A percentile compares a stretch with the other conserved stretches of the same genome.
Evolutionary conservation across 2,797 vertebrate genomes (phyloP).

Genomic region (Sarcophilus harrisii): DNA sequence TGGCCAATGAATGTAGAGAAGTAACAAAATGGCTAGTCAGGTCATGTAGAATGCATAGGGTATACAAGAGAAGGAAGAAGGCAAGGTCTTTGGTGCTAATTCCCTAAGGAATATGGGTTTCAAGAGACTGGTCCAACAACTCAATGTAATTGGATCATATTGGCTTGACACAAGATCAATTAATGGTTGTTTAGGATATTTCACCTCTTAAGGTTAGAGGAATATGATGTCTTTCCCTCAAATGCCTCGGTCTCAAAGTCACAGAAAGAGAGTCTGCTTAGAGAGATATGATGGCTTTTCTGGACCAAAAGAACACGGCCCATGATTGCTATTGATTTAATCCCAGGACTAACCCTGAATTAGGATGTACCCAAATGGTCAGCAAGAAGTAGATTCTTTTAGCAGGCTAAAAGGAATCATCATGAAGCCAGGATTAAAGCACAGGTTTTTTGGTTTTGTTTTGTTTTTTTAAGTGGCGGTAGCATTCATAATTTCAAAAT

Average conservation of each 20-base stretch:
- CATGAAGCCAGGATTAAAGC: neutral
- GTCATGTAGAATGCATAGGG: conserved; percentile 39
- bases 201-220: neutral
- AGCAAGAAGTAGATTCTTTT: neutral
- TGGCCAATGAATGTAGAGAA: conserved; percentile 26
- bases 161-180: neutral
- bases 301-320: conserved; percentile 8
- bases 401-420: neutral
- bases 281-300: neutral
- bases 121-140: conserved; percentile 18
- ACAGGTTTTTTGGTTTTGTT: neutral
- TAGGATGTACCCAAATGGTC: neutral
- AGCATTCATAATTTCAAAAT: conserved; percentile 28
- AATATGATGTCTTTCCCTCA: neutral
- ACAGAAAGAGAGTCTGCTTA: neutral
- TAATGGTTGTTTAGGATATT: neutral
- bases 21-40: neutral
- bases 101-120: conserved; percentile 34
- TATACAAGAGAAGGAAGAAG: neutral
- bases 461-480: neutral
- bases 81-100: neutral
- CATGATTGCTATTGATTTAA: conserved; percentile 14
- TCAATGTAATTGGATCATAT: neutral
- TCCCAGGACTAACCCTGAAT: conserved; percentile 7
- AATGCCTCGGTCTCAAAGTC: neutral